Conservation (phyloP, 2,888 invertebrate species). For the Leucophenga montana region DNA sequence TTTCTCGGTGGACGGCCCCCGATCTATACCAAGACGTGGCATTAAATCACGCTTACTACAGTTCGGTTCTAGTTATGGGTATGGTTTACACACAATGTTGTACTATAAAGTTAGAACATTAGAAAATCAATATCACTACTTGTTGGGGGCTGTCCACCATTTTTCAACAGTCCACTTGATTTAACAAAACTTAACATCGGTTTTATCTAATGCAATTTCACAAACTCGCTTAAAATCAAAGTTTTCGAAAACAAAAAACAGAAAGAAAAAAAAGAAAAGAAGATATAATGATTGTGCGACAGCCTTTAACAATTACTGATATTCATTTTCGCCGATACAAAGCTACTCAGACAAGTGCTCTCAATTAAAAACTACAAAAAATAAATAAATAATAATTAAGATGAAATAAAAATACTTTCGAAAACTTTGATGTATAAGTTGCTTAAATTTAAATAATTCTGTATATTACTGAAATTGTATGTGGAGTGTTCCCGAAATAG, state of each 20-base stretch:
- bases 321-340: slow-evolving; percentile 51
- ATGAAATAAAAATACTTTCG: slow-evolving; percentile 54
- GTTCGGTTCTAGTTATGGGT: slow-evolving; percentile 92
- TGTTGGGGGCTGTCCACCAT: slow-evolving; percentile 72
- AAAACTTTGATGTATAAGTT: slow-evolving; percentile 66
- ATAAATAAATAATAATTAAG: slow-evolving; percentile 26
- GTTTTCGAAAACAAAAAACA: slow-evolving; percentile 70
- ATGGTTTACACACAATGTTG: slow-evolving; percentile 75
- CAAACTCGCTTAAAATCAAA: slow-evolving; percentile 58
- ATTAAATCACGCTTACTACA: slow-evolving; percentile 92
- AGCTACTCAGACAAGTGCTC: neutral
- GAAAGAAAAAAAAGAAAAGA: too few relatives aligned
- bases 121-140: slow-evolving; percentile 65
- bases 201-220: neutral
- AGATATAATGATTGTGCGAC: slow-evolving; percentile 54
- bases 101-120: slow-evolving; percentile 27
- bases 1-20: slow-evolving; percentile 84
- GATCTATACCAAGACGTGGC: slow-evolving; percentile 90
- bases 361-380: slow-evolving; percentile 2
- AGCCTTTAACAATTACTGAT: slow-evolving; percentile 71
- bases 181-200: neutral
- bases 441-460: too few relatives aligned
- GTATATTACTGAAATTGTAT: too few relatives aligned
- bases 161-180: slow-evolving; percentile 21
- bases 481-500: too few relatives aligned